These are phyloP conservation scores for Atethmia centrago DNA, from an alignment of 2,888 invertebrate genomes.

Conservation along the genomic window DNA sequence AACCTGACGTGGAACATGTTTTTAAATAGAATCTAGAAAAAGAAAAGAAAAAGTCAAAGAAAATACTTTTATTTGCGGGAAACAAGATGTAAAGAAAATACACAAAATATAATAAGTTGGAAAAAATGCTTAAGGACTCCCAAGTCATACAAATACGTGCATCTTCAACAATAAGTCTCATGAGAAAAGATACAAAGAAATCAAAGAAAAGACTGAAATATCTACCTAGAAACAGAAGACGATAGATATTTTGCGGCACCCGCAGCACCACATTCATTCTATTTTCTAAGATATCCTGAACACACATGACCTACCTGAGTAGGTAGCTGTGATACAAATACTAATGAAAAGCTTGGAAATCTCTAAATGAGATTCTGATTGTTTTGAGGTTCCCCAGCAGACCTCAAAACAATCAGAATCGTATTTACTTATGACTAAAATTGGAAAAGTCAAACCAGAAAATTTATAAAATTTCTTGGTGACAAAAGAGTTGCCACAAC, in stretches of 20 bases:
- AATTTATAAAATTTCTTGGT: too few relatives aligned
- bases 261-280: too few relatives aligned
- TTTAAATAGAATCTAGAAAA: neutral
- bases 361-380: too few relatives aligned
- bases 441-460: too few relatives aligned
- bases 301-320: too few relatives aligned
- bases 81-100: neutral
- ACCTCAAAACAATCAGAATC: neutral
- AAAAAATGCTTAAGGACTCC: neutral
- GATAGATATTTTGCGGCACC: too few relatives aligned
- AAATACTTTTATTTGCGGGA: neutral
- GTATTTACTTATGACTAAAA: neutral
- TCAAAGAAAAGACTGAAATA: neutral
- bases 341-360: neutral
- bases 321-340: neutral
- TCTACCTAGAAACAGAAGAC: neutral
- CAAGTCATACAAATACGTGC: neutral
- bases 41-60: neutral
- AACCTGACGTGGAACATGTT: neutral
- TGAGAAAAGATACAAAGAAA: neutral
- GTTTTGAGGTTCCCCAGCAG: too few relatives aligned
- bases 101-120: neutral
- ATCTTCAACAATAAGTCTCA: neutral
- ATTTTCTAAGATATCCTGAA: too few relatives aligned
- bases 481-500: too few relatives aligned